These are phyloP conservation scores for Euclidia mi DNA, from an alignment of 2,888 invertebrate genomes.

Conservation along the genomic window DNA sequence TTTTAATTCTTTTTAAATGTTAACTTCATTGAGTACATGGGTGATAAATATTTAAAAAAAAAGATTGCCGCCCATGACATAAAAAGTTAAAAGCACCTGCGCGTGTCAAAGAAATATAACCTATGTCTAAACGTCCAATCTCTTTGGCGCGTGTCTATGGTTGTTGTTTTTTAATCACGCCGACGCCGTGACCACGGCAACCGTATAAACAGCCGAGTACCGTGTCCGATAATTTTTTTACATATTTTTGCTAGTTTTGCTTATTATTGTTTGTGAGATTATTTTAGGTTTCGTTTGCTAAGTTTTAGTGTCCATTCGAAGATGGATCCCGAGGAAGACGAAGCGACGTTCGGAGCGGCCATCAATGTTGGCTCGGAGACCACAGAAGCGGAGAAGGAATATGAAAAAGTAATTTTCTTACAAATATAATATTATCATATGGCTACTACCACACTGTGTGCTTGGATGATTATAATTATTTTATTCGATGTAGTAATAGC, in stretches of 20 bases:
- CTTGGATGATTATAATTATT: too few species aligned
- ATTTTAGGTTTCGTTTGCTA: constrained; percentile 43
- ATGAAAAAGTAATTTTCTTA: constrained; percentile 75
- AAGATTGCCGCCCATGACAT: too few species aligned
- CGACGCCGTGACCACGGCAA: constrained; percentile 62
- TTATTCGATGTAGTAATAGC: too few species aligned
- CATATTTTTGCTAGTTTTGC: constrained; percentile 58
- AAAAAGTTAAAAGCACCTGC: too few species aligned
- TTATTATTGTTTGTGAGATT: constrained; percentile 52
- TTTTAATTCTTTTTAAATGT: too few species aligned
- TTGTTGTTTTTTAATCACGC: constrained; percentile 18
- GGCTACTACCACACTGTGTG: too few species aligned
- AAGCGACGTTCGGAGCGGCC: constrained; percentile 70
- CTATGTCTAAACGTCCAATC: too few species aligned
- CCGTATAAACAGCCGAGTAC: constrained; percentile 58
- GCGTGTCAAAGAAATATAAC: too few species aligned
- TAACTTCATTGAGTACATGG: too few species aligned
- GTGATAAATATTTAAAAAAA: too few species aligned
- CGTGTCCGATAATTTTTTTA: constrained; percentile 42
- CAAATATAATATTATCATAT: too few species aligned
- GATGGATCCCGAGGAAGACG: constrained; percentile 73
- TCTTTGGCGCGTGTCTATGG: too few species aligned
- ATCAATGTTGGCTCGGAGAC: constrained; percentile 77
- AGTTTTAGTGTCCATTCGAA: constrained; percentile 40
- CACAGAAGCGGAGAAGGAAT: constrained; percentile 84